A percentile compares a stretch with the other conserved stretches of the same genome.
Evolutionary conservation across 2,113 vertebrate genomes (phyloP).

Genomic region (Scophthalmus maximus): DNA sequence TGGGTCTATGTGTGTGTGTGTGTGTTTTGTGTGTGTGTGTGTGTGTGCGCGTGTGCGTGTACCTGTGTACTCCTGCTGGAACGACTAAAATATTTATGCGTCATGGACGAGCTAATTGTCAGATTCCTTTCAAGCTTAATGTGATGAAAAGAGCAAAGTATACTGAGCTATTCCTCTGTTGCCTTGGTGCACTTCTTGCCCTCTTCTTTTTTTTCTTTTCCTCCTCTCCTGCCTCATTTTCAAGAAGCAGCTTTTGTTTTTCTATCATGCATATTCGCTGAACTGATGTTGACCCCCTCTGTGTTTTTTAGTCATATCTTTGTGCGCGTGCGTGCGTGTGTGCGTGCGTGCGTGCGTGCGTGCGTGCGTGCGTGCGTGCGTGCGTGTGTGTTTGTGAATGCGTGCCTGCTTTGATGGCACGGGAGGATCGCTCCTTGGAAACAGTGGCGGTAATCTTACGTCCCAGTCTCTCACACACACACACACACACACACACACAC

Average conservation of each 20-base stretch:
- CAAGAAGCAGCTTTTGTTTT: not conserved
- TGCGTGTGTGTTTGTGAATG: conserved; percentile 2
- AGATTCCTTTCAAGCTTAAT: conserved; percentile 57
- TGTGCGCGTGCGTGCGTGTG: not conserved
- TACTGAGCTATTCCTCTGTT: conserved; percentile 25
- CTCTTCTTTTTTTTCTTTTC: not conserved
- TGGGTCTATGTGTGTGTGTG: not conserved
- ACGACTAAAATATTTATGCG: conserved; percentile 29
- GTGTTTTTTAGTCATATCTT: conserved; percentile 14
- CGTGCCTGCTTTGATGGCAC: conserved; percentile 5
- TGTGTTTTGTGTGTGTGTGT: not conserved
- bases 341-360: conserved; percentile 1
- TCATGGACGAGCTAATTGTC: conserved; percentile 37
- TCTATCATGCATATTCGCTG: conserved; percentile 24
- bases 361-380: not conserved
- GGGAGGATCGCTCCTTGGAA: conserved; percentile 4
- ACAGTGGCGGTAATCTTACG: conserved; percentile 32
- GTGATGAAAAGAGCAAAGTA: conserved; percentile 52
- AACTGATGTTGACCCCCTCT: conserved; percentile 45
- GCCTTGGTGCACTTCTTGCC: not conserved
- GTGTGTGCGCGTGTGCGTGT: conserved; percentile 2
- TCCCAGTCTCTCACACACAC: no score
- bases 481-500: conserved; percentile 16
- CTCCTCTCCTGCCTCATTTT: conserved; percentile 9
- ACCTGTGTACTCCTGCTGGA: not conserved